Conservation (phyloP, 2,113 vertebrate species). For the Cryptotis parvus region DNA sequence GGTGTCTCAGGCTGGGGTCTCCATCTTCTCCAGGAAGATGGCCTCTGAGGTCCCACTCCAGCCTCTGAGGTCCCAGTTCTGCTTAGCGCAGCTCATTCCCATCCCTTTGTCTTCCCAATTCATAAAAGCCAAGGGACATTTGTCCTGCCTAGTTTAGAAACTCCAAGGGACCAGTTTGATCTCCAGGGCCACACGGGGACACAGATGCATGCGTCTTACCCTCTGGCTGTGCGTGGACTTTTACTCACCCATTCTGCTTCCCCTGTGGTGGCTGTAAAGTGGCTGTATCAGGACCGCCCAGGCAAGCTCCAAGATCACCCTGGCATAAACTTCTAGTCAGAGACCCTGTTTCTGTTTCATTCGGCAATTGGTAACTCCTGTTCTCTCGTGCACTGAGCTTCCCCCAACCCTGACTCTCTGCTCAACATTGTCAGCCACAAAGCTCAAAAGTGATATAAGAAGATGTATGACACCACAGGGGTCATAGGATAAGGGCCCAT, state of each 20-base stretch:
- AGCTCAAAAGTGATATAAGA: neutral
- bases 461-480: neutral
- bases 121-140: neutral
- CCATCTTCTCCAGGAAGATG: neutral
- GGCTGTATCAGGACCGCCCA: neutral
- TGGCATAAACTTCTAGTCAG: neutral
- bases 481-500: rapidly evolving
- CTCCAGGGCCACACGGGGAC: neutral
- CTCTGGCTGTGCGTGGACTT: rapidly evolving
- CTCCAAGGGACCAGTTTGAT: neutral
- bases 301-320: too few relatives aligned
- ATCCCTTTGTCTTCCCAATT: neutral
- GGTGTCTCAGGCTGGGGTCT: neutral
- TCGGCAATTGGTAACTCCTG: neutral
- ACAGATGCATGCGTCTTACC: neutral
- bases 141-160: neutral
- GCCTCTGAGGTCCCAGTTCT: neutral
- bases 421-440: neutral
- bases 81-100: rapidly evolving
- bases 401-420: neutral
- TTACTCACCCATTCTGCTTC: neutral
- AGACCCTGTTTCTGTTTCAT: neutral
- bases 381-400: neutral
- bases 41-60: rapidly evolving
- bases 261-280: neutral